Conservation (phyloP, 2,113 vertebrate genomes). For the Apistogramma diplotaenia region DNA sequence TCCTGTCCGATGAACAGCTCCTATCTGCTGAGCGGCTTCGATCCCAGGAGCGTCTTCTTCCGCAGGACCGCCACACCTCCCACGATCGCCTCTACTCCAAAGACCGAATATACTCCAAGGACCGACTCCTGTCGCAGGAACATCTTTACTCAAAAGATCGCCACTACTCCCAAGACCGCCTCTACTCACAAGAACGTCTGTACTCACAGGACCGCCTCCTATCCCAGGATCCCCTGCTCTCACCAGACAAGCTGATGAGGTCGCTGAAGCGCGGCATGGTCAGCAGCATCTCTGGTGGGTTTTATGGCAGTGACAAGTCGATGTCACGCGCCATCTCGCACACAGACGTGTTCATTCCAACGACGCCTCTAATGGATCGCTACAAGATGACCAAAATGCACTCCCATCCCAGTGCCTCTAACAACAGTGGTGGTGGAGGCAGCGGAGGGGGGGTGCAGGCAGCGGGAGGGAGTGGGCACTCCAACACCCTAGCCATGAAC, state of each 20-base stretch:
- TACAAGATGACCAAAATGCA: slow-evolving; percentile 99
- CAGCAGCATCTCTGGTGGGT: slow-evolving; percentile 70
- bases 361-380: slow-evolving; percentile 93
- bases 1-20: slow-evolving; percentile 92
- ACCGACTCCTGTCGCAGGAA: slow-evolving; percentile 90
- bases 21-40: slow-evolving; percentile 84
- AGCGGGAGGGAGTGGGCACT: slow-evolving; percentile 63
- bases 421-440: slow-evolving; percentile 75
- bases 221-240: slow-evolving; percentile 95
- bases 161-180: slow-evolving; percentile 91
- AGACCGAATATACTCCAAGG: slow-evolving; percentile 93
- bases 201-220: slow-evolving; percentile 93
- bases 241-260: slow-evolving; percentile 87
- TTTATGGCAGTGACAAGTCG: slow-evolving; percentile 86
- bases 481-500: slow-evolving; percentile 89
- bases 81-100: slow-evolving; percentile 91
- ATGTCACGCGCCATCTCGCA: slow-evolving; percentile 94
- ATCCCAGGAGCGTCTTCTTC: slow-evolving; percentile 87
- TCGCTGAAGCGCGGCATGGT: slow-evolving; percentile 80
- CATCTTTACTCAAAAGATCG: slow-evolving; percentile 78
- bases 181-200: slow-evolving; percentile 92
- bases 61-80: slow-evolving; percentile 89
- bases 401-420: slow-evolving; percentile 98
- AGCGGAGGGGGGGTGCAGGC: not conserved
- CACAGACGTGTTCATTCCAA: slow-evolving; percentile 97